Percentiles rank a stretch among this genome's conserved stretches.
Conservation (phyloP, 2,888 invertebrate species). For the Pristionchus maxplancki region DNA sequence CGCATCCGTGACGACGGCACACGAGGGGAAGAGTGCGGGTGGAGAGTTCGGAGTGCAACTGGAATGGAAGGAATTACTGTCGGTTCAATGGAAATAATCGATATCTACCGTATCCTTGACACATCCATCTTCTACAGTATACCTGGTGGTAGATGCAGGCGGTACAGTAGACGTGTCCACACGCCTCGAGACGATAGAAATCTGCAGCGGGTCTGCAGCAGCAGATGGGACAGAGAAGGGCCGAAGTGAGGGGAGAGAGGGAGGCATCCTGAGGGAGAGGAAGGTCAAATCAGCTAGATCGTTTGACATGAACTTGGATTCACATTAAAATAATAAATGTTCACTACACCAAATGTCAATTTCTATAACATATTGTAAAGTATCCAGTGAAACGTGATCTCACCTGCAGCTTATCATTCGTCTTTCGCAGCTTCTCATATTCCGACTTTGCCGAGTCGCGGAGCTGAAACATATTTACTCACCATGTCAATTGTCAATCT, state of each 20-base stretch:
- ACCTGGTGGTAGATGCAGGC: slow-evolving; percentile 37
- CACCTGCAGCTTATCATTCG: neutral
- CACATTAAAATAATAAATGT: neutral
- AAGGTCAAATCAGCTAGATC: neutral
- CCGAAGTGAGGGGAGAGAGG: slow-evolving; percentile 3
- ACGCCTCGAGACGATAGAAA: slow-evolving; percentile 48
- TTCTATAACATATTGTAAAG: too few species aligned
- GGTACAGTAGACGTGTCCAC: slow-evolving; percentile 48
- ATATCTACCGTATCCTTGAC: too few species aligned
- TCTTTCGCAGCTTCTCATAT: slow-evolving; percentile 10
- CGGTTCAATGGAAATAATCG: too few species aligned
- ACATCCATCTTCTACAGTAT: neutral
- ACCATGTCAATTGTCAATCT: neutral
- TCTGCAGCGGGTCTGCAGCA: neutral
- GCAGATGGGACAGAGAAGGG: slow-evolving; percentile 43
- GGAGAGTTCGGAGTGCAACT: neutral
- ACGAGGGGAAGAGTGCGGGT: neutral
- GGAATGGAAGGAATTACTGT: neutral
- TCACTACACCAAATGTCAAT: too few species aligned
- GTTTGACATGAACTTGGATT: neutral
- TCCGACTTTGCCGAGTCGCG: neutral
- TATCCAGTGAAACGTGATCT: neutral
- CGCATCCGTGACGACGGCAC: neutral
- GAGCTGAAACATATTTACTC: neutral
- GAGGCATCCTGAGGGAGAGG: neutral